Percentiles rank a stretch among this genome's conserved stretches.
These are phyloP conservation scores for Hydrolagus affinis DNA, from an alignment of 2,113 vertebrate species.

Conservation along the genomic window DNA sequence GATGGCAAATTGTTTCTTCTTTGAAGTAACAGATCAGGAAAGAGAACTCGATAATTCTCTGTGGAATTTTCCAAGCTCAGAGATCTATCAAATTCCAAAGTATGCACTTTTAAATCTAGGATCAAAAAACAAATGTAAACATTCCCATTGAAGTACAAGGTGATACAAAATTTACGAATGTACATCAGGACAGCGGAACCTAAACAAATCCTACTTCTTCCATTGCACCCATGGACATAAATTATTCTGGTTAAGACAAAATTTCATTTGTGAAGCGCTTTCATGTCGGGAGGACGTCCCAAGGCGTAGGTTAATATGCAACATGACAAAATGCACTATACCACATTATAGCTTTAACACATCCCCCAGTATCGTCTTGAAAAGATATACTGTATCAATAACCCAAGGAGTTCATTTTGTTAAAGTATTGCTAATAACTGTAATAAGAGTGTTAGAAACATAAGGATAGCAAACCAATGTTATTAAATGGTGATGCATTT, in stretches of 20 bases:
- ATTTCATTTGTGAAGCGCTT: too few relatives aligned
- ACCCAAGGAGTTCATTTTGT: background rate
- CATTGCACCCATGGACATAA: background rate
- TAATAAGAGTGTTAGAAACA: background rate
- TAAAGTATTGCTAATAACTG: background rate
- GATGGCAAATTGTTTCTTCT: background rate
- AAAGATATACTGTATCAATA: background rate
- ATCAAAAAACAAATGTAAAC: background rate
- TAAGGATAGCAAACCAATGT: background rate
- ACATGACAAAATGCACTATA: background rate
- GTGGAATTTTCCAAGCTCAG: background rate
- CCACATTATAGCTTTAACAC: background rate
- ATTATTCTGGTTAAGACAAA: background rate
- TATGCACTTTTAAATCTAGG: background rate
- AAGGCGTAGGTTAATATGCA: background rate
- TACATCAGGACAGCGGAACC: background rate
- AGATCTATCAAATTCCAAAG: background rate
- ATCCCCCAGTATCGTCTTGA: background rate
- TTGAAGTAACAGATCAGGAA: background rate
- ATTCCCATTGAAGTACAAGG: background rate
- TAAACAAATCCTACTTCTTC: background rate
- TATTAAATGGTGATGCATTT: background rate
- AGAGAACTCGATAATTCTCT: background rate
- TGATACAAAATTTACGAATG: background rate
- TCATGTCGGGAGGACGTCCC: too few relatives aligned